Base-by-base conservation (phyloP, 2,113 vertebrate species). In the Microcebus murinus region DNA sequence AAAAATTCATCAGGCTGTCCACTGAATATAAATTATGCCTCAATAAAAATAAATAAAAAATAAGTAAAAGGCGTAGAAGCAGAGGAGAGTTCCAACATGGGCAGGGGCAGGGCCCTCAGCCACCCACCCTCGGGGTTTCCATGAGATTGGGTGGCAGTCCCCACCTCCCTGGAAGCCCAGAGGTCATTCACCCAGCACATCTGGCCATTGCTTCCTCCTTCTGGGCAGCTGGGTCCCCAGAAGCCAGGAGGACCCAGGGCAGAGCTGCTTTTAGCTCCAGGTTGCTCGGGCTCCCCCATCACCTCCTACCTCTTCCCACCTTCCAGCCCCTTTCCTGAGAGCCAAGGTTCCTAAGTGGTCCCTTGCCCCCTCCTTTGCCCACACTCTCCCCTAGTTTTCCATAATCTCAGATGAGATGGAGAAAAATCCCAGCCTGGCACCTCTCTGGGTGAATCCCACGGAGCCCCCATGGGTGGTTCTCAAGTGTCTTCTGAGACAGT, bases 141-240 rank as follows among this genome's bases (percentile, higher is more conserved):
- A 52, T 1, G 0, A 21, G 29, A 10, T 0, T 6, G 76, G 34
- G 31, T 52, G 61, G 63, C 76, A 5, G 48, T 67, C 84, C 70
- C 74, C 91, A 59, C 12, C 57, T 48, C 68, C 84, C 65, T 25
- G 18, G 11, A 52, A 77, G 89, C 20, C 8, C 36, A 14, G 6
- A 31, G 65, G 55, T 68, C 84, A 79, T 68, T 73, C 31, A 76
- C 20, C 80, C 70, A 39, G 82, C 63, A 10, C 34, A 0, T 74
- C 15, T 68, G 76, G 50, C 36, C 57, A 17, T 3, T 3, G 45
- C 80, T 95, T 93, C 92, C 87, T 85, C 87, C 79, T 95, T 45
- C 61, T 61, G 52, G 45, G 63, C 52, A 87, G 45, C 57, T 2
- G 0, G 48, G 11, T 23, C 61, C 42, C 25, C 34, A 25, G 68